Evolutionary conservation across 2,888 invertebrate species (phyloP), one percentile per base, ranked within the genome.

Genomic region (Papilio demoleus): DNA sequence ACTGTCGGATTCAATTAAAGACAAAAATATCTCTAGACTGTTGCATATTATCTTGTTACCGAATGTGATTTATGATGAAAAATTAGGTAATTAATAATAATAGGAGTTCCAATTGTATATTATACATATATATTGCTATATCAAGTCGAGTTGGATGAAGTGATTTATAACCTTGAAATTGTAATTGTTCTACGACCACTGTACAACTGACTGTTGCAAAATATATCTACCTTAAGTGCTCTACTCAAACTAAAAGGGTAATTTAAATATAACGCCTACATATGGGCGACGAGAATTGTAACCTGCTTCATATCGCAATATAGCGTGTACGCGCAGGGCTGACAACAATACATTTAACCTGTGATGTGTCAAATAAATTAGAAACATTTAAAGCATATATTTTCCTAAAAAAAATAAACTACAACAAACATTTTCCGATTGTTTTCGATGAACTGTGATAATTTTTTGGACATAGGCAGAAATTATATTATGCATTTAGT

Each of bases 41-140:
- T 86, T 86, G 84, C 81, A 75, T 81, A 80, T 80, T 85, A 81
- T 85, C 81, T 88, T 88, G 92, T 92, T 91, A 92, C 92, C 91
- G 85, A 89, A 83, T 91, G 91, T 92, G 92, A 92, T 92, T 88
- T 87, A 85, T 81, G 79, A 80, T 80, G 80, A 80, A 81, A 83
- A 88, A 87, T 89, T 92, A 93, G 90, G 85, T 92, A 89, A 90
- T 88, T 88, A 90, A 89, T 89, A 87, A 86, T 88, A 88, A 89
- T 93, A 93, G 93, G 92, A 93, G 92, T 88, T 92, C 91, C 92
- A 93, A 92, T 92, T 92, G 90, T 90, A 88, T 91, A 91, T 88
- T 90, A 90, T 88, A 89, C 86, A 86, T 90, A 89, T 86, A 84
- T 69, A 61, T 85, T 82, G 85, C 84, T 82, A 82, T 83, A 84